phyloP scores from a whole-genome alignment of 2,797 vertebrate species.

The Lacerta agilis region DNA sequence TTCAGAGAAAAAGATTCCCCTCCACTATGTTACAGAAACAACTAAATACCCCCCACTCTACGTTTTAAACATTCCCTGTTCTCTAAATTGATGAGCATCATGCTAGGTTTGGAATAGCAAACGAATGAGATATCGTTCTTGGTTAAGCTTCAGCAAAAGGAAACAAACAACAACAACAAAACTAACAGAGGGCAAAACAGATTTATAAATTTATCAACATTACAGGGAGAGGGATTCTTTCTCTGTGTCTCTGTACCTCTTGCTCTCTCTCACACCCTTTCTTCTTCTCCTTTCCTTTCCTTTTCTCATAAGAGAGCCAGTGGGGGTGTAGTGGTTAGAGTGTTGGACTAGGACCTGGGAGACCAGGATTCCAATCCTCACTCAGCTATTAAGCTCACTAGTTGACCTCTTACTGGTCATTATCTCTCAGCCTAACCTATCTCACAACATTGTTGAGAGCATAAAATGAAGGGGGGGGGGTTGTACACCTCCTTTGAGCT shows the following conservation, averaged over 20 bases:
- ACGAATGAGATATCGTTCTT: background rate
- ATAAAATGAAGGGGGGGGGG: too few species aligned
- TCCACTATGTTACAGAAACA: background rate
- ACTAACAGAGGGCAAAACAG: background rate
- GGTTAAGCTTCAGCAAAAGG: background rate
- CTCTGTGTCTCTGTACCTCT: too few species aligned
- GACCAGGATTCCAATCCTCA: too few species aligned
- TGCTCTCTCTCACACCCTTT: background rate
- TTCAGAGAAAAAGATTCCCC: too few species aligned
- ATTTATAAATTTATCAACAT: background rate
- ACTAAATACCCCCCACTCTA: background rate
- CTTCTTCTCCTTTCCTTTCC: background rate
- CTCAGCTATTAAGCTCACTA: too few species aligned
- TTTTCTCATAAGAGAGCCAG: background rate
- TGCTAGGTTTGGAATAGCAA: background rate
- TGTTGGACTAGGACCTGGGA: too few species aligned
- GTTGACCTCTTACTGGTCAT: too few species aligned
- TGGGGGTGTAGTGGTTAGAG: too few species aligned
- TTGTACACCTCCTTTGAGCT: too few species aligned
- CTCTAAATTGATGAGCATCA: background rate
- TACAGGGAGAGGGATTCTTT: background rate
- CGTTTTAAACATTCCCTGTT: background rate
- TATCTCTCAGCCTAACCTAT: too few species aligned
- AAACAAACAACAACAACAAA: background rate
- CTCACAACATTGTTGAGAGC: too few species aligned